Evolutionary conservation across 2,888 invertebrate genomes (phyloP).

Genomic region (Torymus aiolomorphi): DNA sequence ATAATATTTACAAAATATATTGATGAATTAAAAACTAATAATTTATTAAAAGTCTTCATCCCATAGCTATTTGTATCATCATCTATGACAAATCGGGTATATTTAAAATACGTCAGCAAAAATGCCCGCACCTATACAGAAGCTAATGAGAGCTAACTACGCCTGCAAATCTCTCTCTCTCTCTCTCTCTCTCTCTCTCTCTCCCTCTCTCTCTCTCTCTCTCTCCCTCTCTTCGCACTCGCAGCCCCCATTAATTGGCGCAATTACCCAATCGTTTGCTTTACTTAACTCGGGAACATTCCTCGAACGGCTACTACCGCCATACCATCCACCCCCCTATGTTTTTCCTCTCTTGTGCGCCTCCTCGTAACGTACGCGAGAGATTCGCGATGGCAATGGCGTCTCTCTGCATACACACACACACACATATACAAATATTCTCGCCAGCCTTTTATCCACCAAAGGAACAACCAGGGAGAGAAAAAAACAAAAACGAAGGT

Average conservation of each 20-base stretch:
- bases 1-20: too few species aligned
- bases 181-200: too few species aligned
- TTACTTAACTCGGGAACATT: conserved; percentile 44
- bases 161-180: too few species aligned
- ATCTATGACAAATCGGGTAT: too few species aligned
- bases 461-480: not conserved
- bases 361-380: conserved; percentile 6
- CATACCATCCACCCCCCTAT: conserved; percentile 13
- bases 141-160: too few species aligned
- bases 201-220: too few species aligned
- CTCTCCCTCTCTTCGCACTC: too few species aligned
- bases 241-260: conserved; percentile 33
- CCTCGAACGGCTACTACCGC: conserved; percentile 10
- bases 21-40: too few species aligned
- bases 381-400: conserved; percentile 37
- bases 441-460: not conserved
- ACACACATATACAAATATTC: not conserved
- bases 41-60: too few species aligned
- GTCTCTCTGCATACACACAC: conserved; percentile 21
- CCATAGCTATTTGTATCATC: too few species aligned
- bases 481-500: not conserved
- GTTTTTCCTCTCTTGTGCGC: not conserved
- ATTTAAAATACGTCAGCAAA: too few species aligned
- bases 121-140: too few species aligned
- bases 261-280: conserved; percentile 31